Percentiles rank a stretch among this genome's conserved stretches.
Evolutionary conservation across 2,113 vertebrate genomes (phyloP).

Genomic region (Pseudorasbora parva): DNA sequence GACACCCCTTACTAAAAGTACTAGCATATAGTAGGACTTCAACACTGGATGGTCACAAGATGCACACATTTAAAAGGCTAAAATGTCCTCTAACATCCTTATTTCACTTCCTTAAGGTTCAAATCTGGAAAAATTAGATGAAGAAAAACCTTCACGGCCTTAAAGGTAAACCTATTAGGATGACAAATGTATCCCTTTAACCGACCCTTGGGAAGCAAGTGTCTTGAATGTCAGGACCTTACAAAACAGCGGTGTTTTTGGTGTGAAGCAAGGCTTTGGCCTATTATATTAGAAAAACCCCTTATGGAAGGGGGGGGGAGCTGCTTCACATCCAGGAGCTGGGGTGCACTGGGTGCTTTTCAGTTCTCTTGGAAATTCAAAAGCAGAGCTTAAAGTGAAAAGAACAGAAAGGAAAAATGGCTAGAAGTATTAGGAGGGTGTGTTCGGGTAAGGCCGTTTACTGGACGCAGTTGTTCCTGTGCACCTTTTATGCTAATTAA

Average conservation of each 20-base stretch:
- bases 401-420: neutral
- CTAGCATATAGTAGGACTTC: neutral
- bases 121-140: slow-evolving; percentile 55
- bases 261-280: slow-evolving; percentile 64
- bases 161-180: slow-evolving; percentile 75
- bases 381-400: slow-evolving; percentile 44
- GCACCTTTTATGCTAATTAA: neutral
- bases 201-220: slow-evolving; percentile 58
- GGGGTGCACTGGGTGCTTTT: neutral
- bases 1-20: neutral
- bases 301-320: slow-evolving; percentile 59
- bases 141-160: slow-evolving; percentile 62
- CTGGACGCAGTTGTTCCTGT: slow-evolving; percentile 8
- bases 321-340: slow-evolving; percentile 53
- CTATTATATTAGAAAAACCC: slow-evolving; percentile 68
- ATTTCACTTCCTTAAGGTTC: slow-evolving; percentile 54
- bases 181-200: slow-evolving; percentile 71
- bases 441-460: neutral
- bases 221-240: slow-evolving; percentile 69
- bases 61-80: slow-evolving; percentile 26
- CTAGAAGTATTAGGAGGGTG: slow-evolving; percentile 16
- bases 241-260: slow-evolving; percentile 72
- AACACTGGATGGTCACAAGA: neutral
- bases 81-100: slow-evolving; percentile 58
- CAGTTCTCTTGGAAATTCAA: slow-evolving; percentile 39